These are phyloP conservation scores for Orthonevra nobilis DNA, from an alignment of 2,888 invertebrate genomes.

Conservation along the genomic window DNA sequence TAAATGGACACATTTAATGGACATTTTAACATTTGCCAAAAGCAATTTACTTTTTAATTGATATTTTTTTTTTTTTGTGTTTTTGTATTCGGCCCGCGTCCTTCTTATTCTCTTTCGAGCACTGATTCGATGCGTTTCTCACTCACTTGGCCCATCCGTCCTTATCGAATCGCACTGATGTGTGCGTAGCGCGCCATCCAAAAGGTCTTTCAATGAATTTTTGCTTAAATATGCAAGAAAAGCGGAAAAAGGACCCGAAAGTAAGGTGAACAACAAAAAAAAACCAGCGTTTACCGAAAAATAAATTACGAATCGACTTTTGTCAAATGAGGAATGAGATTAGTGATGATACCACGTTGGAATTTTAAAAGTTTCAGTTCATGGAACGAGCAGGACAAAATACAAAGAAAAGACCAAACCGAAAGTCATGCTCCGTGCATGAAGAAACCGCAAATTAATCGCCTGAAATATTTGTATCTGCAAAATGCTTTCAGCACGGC, in stretches of 20 bases:
- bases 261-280: background rate
- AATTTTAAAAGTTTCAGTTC: slow-evolving; percentile 63
- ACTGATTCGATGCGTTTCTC: slow-evolving; percentile 6
- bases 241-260: background rate
- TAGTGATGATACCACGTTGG: slow-evolving; percentile 64
- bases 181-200: slow-evolving; percentile 44
- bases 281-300: background rate
- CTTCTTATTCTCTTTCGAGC: slow-evolving; percentile 3
- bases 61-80: slow-evolving; percentile 54
- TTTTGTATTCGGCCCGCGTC: no score
- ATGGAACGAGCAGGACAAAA: slow-evolving; percentile 19
- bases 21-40: slow-evolving; percentile 70
- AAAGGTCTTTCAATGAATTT: slow-evolving; percentile 47
- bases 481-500: slow-evolving; percentile 70
- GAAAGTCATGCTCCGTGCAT: slow-evolving; percentile 28
- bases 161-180: slow-evolving; percentile 46
- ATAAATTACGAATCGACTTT: slow-evolving; percentile 56
- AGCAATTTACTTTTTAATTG: slow-evolving; percentile 71
- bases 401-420: slow-evolving; percentile 1
- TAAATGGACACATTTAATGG: slow-evolving; percentile 70
- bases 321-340: slow-evolving; percentile 68
- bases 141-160: slow-evolving; percentile 6
- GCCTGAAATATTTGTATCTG: slow-evolving; percentile 66
- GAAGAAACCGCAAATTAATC: slow-evolving; percentile 61
- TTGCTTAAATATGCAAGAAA: slow-evolving; percentile 35